These are phyloP conservation scores for Pocillopora grandis DNA, from an alignment of 92 coral and sea anemone genomes.

Conservation along the genomic window DNA sequence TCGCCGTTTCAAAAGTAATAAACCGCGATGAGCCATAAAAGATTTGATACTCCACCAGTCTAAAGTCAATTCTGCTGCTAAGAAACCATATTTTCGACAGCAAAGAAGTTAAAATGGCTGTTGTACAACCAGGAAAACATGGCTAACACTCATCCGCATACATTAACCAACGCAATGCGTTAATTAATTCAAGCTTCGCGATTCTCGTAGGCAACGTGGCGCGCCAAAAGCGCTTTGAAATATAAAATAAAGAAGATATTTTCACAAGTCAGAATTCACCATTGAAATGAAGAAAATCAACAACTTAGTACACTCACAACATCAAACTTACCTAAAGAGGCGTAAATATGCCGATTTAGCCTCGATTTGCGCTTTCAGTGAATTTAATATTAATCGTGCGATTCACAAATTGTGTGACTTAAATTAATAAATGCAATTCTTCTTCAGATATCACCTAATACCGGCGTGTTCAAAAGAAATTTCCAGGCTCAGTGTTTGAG, in stretches of 20 bases:
- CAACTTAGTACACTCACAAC: background rate
- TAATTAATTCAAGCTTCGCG: slow-evolving; percentile 41
- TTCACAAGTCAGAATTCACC: slow-evolving; percentile 6
- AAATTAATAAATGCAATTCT: background rate
- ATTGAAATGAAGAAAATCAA: background rate
- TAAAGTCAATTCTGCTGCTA: background rate
- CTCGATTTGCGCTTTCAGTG: background rate
- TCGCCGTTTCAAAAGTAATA: background rate
- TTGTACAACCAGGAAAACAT: slow-evolving; percentile 4
- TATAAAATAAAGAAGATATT: background rate
- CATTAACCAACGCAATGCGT: slow-evolving; percentile 32
- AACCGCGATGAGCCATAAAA: background rate
- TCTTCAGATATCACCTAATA: background rate
- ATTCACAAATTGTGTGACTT: slow-evolving; percentile 4
- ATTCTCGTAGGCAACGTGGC: slow-evolving; percentile 40
- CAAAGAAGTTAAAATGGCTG: background rate
- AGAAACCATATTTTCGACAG: slow-evolving; percentile 44
- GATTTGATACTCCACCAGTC: background rate
- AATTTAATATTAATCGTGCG: slow-evolving; percentile 3
- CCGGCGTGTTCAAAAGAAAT: background rate
- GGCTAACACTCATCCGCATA: slow-evolving; percentile 33
- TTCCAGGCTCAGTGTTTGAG: background rate
- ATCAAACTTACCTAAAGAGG: slow-evolving; percentile 12
- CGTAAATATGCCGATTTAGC: background rate
- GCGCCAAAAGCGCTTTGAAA: background rate